Percentiles rank a stretch among this genome's conserved stretches.
Conservation (phyloP, 2,797 vertebrate genomes). For the Hemitrygon akajei region DNA sequence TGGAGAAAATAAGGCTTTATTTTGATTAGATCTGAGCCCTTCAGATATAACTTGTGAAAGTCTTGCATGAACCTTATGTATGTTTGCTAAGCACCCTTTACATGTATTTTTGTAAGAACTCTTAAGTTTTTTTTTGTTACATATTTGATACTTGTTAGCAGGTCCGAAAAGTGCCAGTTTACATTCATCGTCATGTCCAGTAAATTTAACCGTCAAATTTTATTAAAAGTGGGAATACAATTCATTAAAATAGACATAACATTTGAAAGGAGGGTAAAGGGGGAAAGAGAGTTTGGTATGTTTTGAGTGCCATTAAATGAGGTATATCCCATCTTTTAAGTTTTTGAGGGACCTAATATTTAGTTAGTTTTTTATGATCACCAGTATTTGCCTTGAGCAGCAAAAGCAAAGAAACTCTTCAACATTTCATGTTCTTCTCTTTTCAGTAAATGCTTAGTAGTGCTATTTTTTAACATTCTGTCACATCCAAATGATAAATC, state of each 20-base stretch:
- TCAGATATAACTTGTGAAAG: slow-evolving; percentile 1
- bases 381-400: background rate
- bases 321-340: background rate
- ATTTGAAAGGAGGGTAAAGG: background rate
- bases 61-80: background rate
- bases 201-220: background rate
- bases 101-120: background rate
- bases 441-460: background rate
- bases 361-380: background rate
- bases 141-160: background rate
- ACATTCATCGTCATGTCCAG: background rate
- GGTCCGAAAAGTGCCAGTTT: background rate
- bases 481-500: background rate
- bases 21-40: background rate
- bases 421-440: background rate
- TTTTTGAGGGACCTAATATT: background rate
- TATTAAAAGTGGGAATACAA: background rate
- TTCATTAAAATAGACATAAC: background rate
- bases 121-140: background rate
- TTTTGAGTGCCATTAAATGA: background rate
- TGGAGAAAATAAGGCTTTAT: background rate
- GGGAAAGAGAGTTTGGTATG: background rate
- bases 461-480: background rate
- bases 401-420: background rate
- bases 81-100: background rate